These are phyloP conservation scores for Thymelicus lineola DNA, from an alignment of 2,888 invertebrate genomes.

Conservation along the genomic window DNA sequence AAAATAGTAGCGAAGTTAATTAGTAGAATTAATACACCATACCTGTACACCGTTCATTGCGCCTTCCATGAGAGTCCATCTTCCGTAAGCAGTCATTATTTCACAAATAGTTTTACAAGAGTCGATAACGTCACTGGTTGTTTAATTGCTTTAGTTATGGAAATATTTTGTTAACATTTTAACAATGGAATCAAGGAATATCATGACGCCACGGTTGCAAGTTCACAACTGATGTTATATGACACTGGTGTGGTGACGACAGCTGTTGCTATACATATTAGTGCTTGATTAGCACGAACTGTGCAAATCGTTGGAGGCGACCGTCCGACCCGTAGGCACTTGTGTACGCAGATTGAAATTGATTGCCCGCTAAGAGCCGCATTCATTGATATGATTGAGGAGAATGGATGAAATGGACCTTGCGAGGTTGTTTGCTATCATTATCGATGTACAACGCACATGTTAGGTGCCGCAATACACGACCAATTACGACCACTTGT, in stretches of 20 bases:
- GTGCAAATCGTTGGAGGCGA: slow-evolving; percentile 68
- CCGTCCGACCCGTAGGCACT: slow-evolving; percentile 39
- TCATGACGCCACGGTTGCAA: slow-evolving; percentile 54
- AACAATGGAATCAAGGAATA: slow-evolving; percentile 38
- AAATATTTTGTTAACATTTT: background rate
- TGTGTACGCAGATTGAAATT: slow-evolving; percentile 66
- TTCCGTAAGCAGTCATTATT: slow-evolving; percentile 66
- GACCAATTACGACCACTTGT: slow-evolving; percentile 9
- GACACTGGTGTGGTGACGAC: slow-evolving; percentile 64
- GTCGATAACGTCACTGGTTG: slow-evolving; percentile 40
- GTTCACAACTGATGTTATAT: slow-evolving; percentile 56
- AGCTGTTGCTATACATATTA: slow-evolving; percentile 66
- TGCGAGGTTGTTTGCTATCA: slow-evolving; percentile 60
- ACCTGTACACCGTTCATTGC: slow-evolving; percentile 73
- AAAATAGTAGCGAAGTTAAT: background rate
- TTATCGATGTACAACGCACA: slow-evolving; percentile 51
- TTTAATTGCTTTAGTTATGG: slow-evolving; percentile 18
- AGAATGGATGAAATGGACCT: slow-evolving; percentile 73
- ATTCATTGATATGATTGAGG: slow-evolving; percentile 77
- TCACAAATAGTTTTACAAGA: slow-evolving; percentile 40
- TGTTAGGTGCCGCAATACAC: slow-evolving; percentile 24
- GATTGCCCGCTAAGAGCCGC: slow-evolving; percentile 67
- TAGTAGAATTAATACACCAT: slow-evolving; percentile 40
- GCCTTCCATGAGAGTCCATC: slow-evolving; percentile 74
- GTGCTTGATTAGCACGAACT: slow-evolving; percentile 82